Evolutionary conservation across 2,797 vertebrate genomes (phyloP).

Genomic region (Pipistrellus kuhlii): DNA sequence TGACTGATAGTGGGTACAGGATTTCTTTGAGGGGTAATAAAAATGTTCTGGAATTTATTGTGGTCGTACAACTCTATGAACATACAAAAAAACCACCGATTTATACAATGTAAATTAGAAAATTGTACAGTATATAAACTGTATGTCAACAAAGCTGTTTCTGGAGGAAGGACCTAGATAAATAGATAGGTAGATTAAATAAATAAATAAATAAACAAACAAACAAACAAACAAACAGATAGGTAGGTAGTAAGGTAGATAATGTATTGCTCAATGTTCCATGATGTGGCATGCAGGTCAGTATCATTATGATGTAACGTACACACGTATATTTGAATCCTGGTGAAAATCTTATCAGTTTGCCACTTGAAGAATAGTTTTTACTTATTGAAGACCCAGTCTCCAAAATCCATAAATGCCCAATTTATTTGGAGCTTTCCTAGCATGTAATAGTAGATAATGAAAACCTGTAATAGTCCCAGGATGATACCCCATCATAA

Average conservation of each 20-base stretch:
- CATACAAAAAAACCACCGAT: not conserved
- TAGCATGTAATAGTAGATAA: not conserved
- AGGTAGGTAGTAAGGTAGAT: not conserved
- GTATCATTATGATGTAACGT: not conserved
- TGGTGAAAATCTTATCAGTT: not conserved
- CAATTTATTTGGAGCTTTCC: not conserved
- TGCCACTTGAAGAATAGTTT: not conserved
- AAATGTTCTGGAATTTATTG: not conserved
- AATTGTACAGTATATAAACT: not conserved
- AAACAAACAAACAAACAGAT: not conserved
- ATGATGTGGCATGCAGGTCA: not conserved
- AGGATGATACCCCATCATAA: not conserved
- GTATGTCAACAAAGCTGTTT: not conserved
- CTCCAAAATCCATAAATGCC: not conserved
- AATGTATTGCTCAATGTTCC: not conserved
- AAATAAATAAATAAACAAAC: not conserved
- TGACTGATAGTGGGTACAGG: no score
- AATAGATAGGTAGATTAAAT: not conserved
- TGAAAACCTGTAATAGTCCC: not conserved
- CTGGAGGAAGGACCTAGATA: not conserved
- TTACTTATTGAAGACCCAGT: not conserved
- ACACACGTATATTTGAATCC: conserved; percentile 22
- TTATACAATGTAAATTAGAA: not conserved
- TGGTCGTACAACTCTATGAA: not conserved
- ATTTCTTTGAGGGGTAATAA: not conserved